A percentile compares a stretch with the other conserved stretches of the same genome.
Conservation (phyloP, 2,113 vertebrate genomes). For the Myodes glareolus region DNA sequence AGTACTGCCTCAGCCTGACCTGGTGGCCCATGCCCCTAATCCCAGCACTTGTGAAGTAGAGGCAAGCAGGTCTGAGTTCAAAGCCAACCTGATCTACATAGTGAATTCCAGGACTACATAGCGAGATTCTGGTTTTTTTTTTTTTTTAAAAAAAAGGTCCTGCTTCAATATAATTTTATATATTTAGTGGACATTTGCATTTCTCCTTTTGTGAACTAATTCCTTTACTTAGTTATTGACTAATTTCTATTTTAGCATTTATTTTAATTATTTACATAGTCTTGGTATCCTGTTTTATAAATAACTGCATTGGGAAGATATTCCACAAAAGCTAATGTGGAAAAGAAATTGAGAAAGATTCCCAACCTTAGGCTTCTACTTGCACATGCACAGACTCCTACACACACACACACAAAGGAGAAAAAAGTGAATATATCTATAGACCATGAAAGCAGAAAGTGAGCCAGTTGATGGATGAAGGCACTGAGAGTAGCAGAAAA, state of each 20-base stretch:
- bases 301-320: not conserved
- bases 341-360: not conserved
- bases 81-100: too few relatives aligned
- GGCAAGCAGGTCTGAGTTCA: not conserved
- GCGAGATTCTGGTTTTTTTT: not conserved
- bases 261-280: not conserved
- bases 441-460: not conserved
- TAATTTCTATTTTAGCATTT: not conserved
- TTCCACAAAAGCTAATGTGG: not conserved
- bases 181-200: not conserved
- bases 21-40: not conserved
- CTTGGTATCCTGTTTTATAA: not conserved
- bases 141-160: not conserved
- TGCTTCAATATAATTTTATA: not conserved
- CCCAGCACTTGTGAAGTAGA: not conserved
- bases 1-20: not conserved
- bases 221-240: not conserved
- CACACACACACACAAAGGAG: not conserved
- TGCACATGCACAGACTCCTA: not conserved
- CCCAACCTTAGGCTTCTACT: not conserved
- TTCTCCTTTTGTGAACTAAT: not conserved
- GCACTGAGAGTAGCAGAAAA: not conserved
- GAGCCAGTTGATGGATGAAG: not conserved
- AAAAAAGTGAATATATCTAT: not conserved
- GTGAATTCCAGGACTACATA: not conserved